phyloP scores from a whole-genome alignment of 1,140 invertebrate genomes.

The Acarapis woodi region DNA sequence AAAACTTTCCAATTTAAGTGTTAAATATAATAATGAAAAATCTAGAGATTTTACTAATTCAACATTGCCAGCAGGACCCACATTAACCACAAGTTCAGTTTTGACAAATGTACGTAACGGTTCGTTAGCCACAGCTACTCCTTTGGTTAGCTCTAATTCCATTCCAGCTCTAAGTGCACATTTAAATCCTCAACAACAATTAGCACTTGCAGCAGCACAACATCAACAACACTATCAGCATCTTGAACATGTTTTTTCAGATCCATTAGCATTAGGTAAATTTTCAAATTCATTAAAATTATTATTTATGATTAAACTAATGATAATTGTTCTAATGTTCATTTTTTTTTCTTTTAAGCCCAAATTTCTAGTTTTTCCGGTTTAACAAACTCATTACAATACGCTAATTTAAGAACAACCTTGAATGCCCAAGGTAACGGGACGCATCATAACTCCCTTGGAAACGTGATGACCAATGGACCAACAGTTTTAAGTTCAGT shows the following conservation, averaged over 20 bases:
- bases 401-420: not conserved
- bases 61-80: conserved; percentile 71
- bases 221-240: too few relatives aligned
- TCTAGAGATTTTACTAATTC: conserved; percentile 96
- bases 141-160: not conserved
- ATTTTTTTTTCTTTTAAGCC: not conserved
- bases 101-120: too few relatives aligned
- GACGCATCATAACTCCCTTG: not conserved
- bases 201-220: not conserved
- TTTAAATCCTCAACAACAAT: not conserved
- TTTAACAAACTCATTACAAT: not conserved
- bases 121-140: not conserved
- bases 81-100: conserved; percentile 18
- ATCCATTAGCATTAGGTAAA: not conserved
- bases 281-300: too few relatives aligned
- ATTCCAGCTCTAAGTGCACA: not conserved
- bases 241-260: too few relatives aligned
- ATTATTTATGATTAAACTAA: too few relatives aligned
- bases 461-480: not conserved
- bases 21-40: conserved; percentile 99
- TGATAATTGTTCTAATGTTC: not conserved
- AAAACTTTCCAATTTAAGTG: conserved; percentile 84
- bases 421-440: not conserved
- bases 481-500: conserved; percentile 20
- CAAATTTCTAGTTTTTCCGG: not conserved